These are phyloP conservation scores for Pseudoatta argentina DNA, from an alignment of 1,140 invertebrate species.

Conservation along the genomic window DNA sequence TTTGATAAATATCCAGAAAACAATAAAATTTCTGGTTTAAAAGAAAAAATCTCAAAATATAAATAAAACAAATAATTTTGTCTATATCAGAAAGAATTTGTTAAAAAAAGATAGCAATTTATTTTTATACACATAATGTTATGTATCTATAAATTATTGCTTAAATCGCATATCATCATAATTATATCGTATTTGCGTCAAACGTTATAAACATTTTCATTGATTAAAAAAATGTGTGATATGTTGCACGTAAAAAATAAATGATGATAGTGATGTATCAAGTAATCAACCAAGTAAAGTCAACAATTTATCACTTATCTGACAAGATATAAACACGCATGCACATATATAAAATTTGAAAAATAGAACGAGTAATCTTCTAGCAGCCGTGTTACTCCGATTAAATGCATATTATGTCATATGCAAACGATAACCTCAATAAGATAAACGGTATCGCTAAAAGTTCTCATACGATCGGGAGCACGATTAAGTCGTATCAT, in stretches of 20 bases:
- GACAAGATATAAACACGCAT: background rate
- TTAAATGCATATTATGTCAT: constrained; percentile 7
- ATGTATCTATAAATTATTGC: background rate
- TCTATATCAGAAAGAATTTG: background rate
- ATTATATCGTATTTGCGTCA: background rate
- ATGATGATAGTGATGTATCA: background rate
- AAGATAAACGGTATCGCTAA: constrained; percentile 29
- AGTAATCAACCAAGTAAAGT: background rate
- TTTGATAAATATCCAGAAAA: background rate
- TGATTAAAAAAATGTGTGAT: background rate
- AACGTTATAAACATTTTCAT: background rate
- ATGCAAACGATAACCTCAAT: constrained; percentile 32
- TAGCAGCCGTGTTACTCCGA: background rate
- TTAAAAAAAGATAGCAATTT: background rate
- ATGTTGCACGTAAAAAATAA: background rate
- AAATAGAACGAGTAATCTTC: background rate
- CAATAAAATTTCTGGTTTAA: background rate
- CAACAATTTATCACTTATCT: background rate
- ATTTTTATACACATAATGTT: background rate
- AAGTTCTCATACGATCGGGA: background rate
- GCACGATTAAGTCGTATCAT: background rate
- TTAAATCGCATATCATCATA: background rate
- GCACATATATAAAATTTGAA: background rate
- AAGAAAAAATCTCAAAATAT: background rate
- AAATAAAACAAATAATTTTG: background rate